phyloP scores from a whole-genome alignment of 2,113 vertebrate genomes.

The Aldabrachelys gigantea region DNA sequence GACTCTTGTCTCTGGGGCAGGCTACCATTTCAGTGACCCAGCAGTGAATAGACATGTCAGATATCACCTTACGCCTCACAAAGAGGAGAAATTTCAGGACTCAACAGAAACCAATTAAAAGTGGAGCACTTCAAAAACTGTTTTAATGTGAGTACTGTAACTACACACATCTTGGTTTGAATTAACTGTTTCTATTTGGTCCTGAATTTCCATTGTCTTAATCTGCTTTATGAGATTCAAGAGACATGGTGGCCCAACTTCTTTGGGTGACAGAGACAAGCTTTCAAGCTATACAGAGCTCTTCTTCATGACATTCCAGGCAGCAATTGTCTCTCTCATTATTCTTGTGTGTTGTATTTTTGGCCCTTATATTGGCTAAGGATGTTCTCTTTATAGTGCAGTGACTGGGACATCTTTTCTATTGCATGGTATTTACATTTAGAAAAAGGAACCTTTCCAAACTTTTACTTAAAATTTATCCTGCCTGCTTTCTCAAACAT shows the following conservation, averaged over 20 bases:
- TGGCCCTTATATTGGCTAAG: rapidly evolving
- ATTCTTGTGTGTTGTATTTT: rapidly evolving
- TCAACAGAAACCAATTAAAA: background rate
- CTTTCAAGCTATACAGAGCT: background rate
- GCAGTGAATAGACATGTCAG: rapidly evolving
- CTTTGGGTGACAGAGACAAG: background rate
- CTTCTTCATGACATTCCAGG: background rate
- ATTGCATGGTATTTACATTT: rapidly evolving
- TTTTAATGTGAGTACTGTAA: background rate
- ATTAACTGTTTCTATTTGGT: rapidly evolving
- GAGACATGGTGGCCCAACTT: background rate
- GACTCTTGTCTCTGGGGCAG: background rate
- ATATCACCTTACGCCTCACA: background rate
- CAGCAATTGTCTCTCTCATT: rapidly evolving
- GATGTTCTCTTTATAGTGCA: rapidly evolving
- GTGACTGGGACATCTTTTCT: rapidly evolving
- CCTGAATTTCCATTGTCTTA: background rate
- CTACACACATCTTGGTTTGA: background rate
- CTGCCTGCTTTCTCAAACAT: background rate
- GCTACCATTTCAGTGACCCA: background rate
- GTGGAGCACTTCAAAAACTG: rapidly evolving
- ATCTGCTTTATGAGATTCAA: background rate
- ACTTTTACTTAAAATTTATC: background rate
- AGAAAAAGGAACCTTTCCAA: background rate
- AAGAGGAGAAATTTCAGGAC: background rate